phyloP scores from a whole-genome alignment of 2,797 vertebrate genomes.

The Malacoctenus gilli region DNA sequence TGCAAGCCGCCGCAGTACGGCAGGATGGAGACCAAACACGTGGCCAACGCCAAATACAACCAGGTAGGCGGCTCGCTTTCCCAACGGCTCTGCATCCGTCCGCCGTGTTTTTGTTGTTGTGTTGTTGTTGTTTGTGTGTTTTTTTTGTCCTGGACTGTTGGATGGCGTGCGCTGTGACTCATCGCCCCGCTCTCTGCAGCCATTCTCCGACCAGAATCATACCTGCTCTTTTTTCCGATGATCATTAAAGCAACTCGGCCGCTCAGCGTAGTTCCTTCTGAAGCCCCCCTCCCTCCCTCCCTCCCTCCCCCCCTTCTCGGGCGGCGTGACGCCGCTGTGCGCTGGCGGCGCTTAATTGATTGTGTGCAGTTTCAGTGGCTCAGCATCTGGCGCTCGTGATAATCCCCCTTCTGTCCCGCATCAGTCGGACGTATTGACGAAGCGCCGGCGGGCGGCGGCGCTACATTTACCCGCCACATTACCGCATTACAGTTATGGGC shows the following conservation, averaged over 20 bases:
- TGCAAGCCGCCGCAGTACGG: conserved; percentile 98
- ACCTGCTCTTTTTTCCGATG: conserved; percentile 36
- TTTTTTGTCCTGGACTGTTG: conserved; percentile 10
- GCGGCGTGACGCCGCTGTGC: conserved; percentile 57
- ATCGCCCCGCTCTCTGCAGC: conserved; percentile 15
- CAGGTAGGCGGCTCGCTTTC: conserved; percentile 81
- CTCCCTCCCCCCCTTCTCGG: conserved; percentile 4
- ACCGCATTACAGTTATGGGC: conserved; percentile 71
- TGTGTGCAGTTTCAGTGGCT: conserved; percentile 75
- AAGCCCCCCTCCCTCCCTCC: conserved; percentile 17
- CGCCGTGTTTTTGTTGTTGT: too few relatives aligned
- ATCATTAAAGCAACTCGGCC: conserved; percentile 6
- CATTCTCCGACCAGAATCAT: conserved; percentile 36
- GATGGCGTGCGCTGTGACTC: conserved; percentile 7
- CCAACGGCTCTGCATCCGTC: too few relatives aligned
- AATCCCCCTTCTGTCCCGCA: conserved; percentile 76
- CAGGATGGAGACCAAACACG: conserved; percentile 97
- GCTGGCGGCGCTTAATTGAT: conserved; percentile 70
- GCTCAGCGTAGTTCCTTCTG: conserved; percentile 11
- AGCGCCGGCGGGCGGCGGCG: conserved; percentile 70
- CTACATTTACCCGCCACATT: conserved; percentile 75
- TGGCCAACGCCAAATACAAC: conserved; percentile 99
- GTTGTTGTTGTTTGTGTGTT: too few relatives aligned
- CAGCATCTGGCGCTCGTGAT: conserved; percentile 75
- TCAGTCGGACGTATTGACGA: conserved; percentile 75